Conservation (phyloP, 2,888 invertebrate genomes). For the Athetis lepigone region DNA sequence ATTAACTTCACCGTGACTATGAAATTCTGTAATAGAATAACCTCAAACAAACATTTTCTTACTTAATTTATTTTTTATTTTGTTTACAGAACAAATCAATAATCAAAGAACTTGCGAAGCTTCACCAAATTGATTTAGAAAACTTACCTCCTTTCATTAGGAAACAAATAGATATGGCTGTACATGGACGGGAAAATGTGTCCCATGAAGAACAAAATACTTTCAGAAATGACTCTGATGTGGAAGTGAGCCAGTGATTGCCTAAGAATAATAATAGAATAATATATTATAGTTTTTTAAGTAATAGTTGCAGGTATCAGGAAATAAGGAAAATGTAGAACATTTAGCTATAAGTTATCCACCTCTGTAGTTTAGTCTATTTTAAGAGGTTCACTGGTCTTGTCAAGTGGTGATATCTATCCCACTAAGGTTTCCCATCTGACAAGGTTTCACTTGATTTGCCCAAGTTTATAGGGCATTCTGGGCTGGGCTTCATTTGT, state of each 20-base stretch:
- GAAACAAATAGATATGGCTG: constrained; percentile 65
- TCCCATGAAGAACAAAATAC: constrained; percentile 68
- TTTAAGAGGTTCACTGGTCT: too few species aligned
- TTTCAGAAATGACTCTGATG: constrained; percentile 68
- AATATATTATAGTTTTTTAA: too few species aligned
- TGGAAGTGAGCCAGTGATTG: constrained; percentile 71
- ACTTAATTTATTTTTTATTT: not conserved
- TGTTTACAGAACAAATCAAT: constrained; percentile 77
- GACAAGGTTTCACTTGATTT: too few species aligned
- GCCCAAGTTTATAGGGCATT: too few species aligned
- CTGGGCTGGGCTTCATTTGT: too few species aligned
- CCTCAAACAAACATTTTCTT: not conserved
- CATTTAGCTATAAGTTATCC: too few species aligned
- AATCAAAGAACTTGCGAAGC: constrained; percentile 71
- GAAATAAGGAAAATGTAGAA: too few species aligned
- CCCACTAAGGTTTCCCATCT: too few species aligned
- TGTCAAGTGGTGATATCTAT: too few species aligned
- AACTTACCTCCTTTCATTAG: constrained; percentile 73
- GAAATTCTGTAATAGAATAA: not conserved
- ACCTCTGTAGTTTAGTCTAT: too few species aligned
- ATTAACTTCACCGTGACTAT: not conserved
- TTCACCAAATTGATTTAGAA: constrained; percentile 73
- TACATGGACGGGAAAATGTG: constrained; percentile 65
- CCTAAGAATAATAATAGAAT: too few species aligned
- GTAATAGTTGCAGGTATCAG: too few species aligned